Evolutionary conservation across 2,113 vertebrate genomes (phyloP), one percentile per base, ranked within the genome.

Genomic region (Tachuris rubrigastra): DNA sequence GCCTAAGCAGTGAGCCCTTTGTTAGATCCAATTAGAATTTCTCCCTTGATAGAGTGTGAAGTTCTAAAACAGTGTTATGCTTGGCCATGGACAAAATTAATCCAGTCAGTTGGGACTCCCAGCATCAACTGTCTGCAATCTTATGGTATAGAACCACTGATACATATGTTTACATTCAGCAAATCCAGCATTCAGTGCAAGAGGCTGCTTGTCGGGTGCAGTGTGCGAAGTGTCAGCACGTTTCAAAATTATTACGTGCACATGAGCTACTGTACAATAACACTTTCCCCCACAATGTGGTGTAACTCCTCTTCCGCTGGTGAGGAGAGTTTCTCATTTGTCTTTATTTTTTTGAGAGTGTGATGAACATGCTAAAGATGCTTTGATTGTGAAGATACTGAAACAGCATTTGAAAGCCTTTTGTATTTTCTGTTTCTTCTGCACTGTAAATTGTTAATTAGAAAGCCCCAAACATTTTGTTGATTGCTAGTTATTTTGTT

Each of bases 21-120:
- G 93, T 98, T 97, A 94, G 87, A 95, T 97, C 86, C 92, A 94
- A 63, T 97, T 96, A 97, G 77, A 96, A 89, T 90, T 97, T 97
- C 82, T 97, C 80, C 93, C 88, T 90, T 71, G 83, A 94, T 79
- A 94, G 91, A 96, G 75, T 92, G 83, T 78, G 93, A 96, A 90
- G 81, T 75, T 95, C 91, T 94, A 93, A 96, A 94, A 79, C 13
- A 3, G 35, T 95, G 84, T 97, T 98, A 93, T 92, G 85, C 79
- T 98, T 98, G 97, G 96, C 96, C 7, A 0, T 8, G 58, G 84
- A 78, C 81, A 89, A 90, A 91, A 95, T 86, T 87, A 79, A 98
- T 96, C 95, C 87, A 75, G 81, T 94, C 95, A 96, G 55, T 6
- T 90, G 95, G 94, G 93, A 90, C 93, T 83, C 83, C 95, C 82